phyloP scores from a whole-genome alignment of 2,888 invertebrate genomes.

The Anorthoa munda region DNA sequence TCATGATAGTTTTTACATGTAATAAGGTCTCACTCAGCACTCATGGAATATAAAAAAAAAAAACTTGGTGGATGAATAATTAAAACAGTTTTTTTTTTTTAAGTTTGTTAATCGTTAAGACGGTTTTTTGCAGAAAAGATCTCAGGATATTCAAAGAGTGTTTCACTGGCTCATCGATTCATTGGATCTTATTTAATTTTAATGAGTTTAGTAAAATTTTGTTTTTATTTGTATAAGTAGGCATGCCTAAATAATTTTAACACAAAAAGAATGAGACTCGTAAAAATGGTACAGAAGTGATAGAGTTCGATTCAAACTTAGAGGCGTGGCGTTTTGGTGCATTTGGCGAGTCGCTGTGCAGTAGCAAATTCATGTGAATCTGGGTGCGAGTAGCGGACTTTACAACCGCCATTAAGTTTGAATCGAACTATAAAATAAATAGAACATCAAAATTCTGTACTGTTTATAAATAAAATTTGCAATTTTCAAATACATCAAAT shows the following conservation, averaged over 20 bases:
- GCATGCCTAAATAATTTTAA: neutral
- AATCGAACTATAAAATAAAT: neutral
- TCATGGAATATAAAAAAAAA: neutral
- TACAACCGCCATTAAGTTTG: neutral
- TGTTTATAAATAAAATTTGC: neutral
- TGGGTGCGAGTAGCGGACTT: too few species aligned
- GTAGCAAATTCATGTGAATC: neutral
- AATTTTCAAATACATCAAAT: too few species aligned
- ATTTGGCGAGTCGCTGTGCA: neutral
- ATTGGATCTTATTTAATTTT: conserved; percentile 44
- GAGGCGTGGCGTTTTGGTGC: neutral
- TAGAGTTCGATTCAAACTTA: neutral
- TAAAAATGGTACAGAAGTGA: neutral
- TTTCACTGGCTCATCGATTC: conserved; percentile 52
- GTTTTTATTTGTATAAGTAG: neutral
- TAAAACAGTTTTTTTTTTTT: neutral
- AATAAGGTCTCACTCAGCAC: too few species aligned
- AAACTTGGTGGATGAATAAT: neutral
- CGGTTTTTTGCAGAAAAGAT: neutral
- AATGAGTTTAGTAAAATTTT: conserved; percentile 37
- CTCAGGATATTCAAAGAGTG: conserved; percentile 50
- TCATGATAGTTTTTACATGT: too few species aligned
- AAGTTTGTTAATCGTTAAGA: neutral
- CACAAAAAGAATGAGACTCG: neutral
- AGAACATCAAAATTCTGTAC: neutral